Conservation (phyloP, 2,888 invertebrate genomes). For the Archips crataeganus region DNA sequence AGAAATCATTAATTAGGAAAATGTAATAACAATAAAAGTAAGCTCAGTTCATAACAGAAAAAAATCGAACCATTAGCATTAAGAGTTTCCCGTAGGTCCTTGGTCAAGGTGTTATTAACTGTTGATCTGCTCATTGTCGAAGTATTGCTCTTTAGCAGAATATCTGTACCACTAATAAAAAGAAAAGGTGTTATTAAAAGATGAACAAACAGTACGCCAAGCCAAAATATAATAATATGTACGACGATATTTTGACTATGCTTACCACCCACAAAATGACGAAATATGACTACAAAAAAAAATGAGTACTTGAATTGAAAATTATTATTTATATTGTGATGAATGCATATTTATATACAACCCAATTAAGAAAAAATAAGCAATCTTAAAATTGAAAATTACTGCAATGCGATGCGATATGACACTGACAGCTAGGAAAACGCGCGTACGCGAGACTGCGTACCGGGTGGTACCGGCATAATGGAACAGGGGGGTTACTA, state of each 20-base stretch:
- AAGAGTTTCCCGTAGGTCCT: constrained; percentile 51
- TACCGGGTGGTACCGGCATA: too few species aligned
- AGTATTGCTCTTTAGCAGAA: not conserved
- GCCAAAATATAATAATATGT: not conserved
- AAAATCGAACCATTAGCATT: constrained; percentile 47
- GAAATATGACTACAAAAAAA: not conserved
- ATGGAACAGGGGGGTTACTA: too few species aligned
- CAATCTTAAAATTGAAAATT: not conserved
- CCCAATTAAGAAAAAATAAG: not conserved
- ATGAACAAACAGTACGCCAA: constrained; percentile 2
- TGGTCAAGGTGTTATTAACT: constrained; percentile 55
- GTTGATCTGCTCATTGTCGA: constrained; percentile 55
- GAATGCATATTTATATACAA: constrained; percentile 23
- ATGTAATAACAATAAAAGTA: not conserved
- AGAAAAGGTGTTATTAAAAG: not conserved
- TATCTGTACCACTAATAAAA: not conserved
- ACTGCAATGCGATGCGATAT: not conserved
- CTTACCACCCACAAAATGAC: not conserved
- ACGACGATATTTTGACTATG: not conserved
- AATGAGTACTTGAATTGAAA: not conserved
- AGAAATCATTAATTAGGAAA: not conserved
- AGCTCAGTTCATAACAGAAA: constrained; percentile 2
- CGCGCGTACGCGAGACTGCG: constrained; percentile 13
- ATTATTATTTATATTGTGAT: not conserved
- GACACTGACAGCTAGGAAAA: constrained; percentile 38